Conservation (phyloP, 2,888 invertebrate species). For the Myopa tessellatipennis region DNA sequence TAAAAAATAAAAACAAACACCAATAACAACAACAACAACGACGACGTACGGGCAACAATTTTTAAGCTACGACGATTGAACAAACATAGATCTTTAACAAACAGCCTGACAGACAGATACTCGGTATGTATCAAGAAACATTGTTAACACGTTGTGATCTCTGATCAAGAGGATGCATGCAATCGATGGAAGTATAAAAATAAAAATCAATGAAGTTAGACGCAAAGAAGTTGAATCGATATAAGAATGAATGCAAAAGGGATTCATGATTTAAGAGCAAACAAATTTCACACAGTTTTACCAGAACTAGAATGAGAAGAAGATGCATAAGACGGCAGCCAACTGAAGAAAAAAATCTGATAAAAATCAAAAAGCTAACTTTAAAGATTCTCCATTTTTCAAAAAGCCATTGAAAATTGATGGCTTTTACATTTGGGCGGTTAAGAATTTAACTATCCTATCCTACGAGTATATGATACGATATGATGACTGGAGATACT, state of each 20-base stretch:
- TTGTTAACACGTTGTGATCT: conserved; percentile 29
- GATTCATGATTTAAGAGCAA: conserved; percentile 23
- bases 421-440: not conserved
- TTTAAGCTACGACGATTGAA: conserved; percentile 8
- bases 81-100: not conserved
- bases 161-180: conserved; percentile 16
- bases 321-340: not conserved
- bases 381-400: not conserved
- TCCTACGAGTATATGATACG: not conserved
- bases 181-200: conserved; percentile 17
- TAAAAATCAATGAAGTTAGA: not conserved
- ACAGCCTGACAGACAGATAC: conserved; percentile 21
- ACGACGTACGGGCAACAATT: not conserved
- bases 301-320: not conserved
- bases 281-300: conserved; percentile 34
- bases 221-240: not conserved
- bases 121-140: conserved; percentile 5
- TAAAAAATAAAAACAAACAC: not conserved
- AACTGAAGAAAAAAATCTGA: not conserved
- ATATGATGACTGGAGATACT: not conserved
- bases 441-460: too few species aligned
- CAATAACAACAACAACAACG: not conserved
- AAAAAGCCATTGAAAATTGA: not conserved
- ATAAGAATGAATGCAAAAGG: conserved; percentile 20
- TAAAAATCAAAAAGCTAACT: conserved; percentile 2